Conservation (phyloP, 1,140 invertebrate species). For the Hirudo medicinalis region DNA sequence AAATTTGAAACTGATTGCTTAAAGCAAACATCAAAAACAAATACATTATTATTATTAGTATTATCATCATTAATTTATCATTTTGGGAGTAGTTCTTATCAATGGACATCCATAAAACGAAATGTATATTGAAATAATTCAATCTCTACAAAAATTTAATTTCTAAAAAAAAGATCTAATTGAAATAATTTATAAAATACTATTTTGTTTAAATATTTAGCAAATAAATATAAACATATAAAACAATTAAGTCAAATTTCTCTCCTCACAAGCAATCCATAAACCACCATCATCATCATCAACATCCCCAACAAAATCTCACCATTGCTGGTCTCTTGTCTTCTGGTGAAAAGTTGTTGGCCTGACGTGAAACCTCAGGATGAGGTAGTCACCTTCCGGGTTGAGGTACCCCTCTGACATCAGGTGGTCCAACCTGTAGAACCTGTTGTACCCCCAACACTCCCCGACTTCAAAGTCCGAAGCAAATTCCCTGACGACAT, state of each 20-base stretch:
- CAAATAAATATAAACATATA: not conserved
- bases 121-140: too few species aligned
- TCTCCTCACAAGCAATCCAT: not conserved
- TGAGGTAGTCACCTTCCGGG: slow-evolving; percentile 38
- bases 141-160: too few species aligned
- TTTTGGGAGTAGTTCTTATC: too few species aligned
- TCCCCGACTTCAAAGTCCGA: slow-evolving; percentile 93
- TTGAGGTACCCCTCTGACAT: slow-evolving; percentile 71
- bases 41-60: too few species aligned
- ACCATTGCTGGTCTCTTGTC: slow-evolving; percentile 79
- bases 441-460: slow-evolving; percentile 90
- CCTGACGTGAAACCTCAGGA: slow-evolving; percentile 64
- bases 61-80: too few species aligned
- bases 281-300: not conserved
- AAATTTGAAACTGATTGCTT: too few species aligned
- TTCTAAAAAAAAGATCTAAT: too few species aligned
- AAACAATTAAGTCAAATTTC: not conserved
- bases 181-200: too few species aligned
- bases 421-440: slow-evolving; percentile 75
- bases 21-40: too few species aligned
- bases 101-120: too few species aligned
- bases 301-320: slow-evolving; percentile 14
- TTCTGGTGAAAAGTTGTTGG: slow-evolving; percentile 84
- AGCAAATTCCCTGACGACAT: slow-evolving; percentile 72
- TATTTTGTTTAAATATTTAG: too few species aligned